phyloP scores from a whole-genome alignment of 2,113 vertebrate genomes.

The Muntiacus reevesi region DNA sequence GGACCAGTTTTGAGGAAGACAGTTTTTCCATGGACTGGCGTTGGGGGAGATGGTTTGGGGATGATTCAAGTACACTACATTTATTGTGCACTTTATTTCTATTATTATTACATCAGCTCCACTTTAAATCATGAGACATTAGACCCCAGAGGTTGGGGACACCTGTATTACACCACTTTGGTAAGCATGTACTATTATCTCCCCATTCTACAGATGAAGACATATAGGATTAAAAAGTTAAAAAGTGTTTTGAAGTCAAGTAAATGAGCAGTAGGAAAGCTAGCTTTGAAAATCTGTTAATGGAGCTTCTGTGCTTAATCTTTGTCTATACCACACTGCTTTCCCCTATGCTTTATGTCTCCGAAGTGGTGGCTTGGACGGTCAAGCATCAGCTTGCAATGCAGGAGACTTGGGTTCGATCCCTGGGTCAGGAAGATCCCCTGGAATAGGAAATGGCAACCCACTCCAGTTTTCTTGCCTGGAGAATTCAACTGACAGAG shows the following conservation, averaged over 20 bases:
- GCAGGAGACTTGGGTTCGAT: neutral
- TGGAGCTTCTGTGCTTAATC: neutral
- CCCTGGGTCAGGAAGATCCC: neutral
- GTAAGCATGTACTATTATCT: neutral
- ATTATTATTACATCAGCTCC: neutral
- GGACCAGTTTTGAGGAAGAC: neutral
- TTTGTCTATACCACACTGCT: neutral
- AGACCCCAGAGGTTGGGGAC: neutral
- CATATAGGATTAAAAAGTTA: neutral
- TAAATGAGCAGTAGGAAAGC: neutral
- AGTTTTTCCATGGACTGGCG: accelerated
- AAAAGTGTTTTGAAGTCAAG: neutral
- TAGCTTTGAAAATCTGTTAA: neutral
- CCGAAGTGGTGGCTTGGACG: neutral
- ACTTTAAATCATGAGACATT: neutral
- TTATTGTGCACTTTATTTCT: neutral
- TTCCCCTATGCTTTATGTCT: neutral
- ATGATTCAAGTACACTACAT: neutral
- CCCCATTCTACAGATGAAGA: neutral
- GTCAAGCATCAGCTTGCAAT: neutral
- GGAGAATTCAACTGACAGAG: neutral
- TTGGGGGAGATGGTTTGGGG: neutral
- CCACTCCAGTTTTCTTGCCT: neutral
- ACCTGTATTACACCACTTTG: neutral
- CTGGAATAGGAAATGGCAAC: neutral